These are phyloP conservation scores for Columba livia DNA, from an alignment of 2,113 vertebrate genomes.

Conservation along the genomic window DNA sequence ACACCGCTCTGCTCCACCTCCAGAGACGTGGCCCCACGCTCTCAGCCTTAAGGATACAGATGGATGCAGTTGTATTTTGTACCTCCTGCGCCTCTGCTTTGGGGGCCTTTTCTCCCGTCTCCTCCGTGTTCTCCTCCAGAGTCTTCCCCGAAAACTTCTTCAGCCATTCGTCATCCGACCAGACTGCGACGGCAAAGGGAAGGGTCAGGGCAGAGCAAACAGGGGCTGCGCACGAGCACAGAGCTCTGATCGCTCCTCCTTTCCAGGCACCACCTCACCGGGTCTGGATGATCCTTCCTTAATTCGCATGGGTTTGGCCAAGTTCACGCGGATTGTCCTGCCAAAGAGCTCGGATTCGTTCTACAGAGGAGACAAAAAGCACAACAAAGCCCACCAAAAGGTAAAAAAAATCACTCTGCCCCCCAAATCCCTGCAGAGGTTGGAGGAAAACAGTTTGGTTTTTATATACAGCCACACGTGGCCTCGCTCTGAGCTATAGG, in stretches of 20 bases:
- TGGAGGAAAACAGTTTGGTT: background rate
- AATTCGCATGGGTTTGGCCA: constrained; percentile 96
- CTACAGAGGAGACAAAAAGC: constrained; percentile 65
- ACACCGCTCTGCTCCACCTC: background rate
- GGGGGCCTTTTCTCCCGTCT: constrained; percentile 74
- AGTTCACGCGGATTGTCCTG: constrained; percentile 92
- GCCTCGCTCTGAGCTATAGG: fast-evolving
- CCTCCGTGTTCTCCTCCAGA: constrained; percentile 85
- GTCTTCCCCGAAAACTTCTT: constrained; percentile 98
- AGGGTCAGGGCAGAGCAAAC: background rate
- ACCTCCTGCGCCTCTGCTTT: constrained; percentile 84
- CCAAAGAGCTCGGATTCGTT: constrained; percentile 97
- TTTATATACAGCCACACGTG: background rate
- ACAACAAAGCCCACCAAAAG: background rate
- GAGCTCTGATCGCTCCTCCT: background rate
- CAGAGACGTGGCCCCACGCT: fast-evolving
- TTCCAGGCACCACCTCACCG: constrained; percentile 70
- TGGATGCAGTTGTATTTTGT: fast-evolving
- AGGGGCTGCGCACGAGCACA: fast-evolving
- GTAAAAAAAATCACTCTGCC: background rate
- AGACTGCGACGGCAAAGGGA: constrained; percentile 75
- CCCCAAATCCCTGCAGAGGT: background rate
- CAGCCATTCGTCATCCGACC: constrained; percentile 98
- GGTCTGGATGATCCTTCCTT: constrained; percentile 96
- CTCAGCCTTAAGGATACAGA: background rate